A percentile compares a stretch with the other conserved stretches of the same genome.
Conservation (phyloP, 2,888 invertebrate genomes). For the Laothoe populi region DNA sequence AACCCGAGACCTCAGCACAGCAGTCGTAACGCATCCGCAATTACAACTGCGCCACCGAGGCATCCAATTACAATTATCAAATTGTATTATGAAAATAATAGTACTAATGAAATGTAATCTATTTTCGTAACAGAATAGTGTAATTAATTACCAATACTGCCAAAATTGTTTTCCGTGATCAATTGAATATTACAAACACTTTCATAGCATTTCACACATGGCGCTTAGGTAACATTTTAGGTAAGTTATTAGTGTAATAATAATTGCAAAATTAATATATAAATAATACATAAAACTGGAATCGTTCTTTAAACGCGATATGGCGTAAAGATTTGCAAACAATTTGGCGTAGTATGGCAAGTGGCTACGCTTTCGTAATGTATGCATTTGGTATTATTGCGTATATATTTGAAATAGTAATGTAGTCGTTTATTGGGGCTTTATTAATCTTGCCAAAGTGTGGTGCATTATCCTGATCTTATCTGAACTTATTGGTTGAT, state of each 20-base stretch:
- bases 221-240: slow-evolving; percentile 28
- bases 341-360: slow-evolving; percentile 44
- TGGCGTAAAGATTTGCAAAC: slow-evolving; percentile 51
- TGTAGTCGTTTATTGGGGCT: too few species aligned
- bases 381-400: slow-evolving; percentile 51
- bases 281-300: slow-evolving; percentile 37
- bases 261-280: slow-evolving; percentile 42
- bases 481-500: too few species aligned
- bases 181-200: neutral
- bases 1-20: too few species aligned
- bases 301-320: slow-evolving; percentile 28
- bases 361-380: slow-evolving; percentile 45
- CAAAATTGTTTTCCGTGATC: slow-evolving; percentile 16
- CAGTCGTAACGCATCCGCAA: too few species aligned
- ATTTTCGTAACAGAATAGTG: neutral
- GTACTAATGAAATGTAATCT: too few species aligned
- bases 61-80: too few species aligned
- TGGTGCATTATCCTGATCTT: too few species aligned
- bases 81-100: too few species aligned
- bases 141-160: neutral
- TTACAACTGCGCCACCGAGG: too few species aligned
- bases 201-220: slow-evolving; percentile 24
- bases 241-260: slow-evolving; percentile 36
- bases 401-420: neutral
- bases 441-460: too few species aligned